Percentiles rank a stretch among this genome's conserved stretches.
Evolutionary conservation across 2,113 vertebrate genomes (phyloP).

Genomic region (Ranitomeya imitator): DNA sequence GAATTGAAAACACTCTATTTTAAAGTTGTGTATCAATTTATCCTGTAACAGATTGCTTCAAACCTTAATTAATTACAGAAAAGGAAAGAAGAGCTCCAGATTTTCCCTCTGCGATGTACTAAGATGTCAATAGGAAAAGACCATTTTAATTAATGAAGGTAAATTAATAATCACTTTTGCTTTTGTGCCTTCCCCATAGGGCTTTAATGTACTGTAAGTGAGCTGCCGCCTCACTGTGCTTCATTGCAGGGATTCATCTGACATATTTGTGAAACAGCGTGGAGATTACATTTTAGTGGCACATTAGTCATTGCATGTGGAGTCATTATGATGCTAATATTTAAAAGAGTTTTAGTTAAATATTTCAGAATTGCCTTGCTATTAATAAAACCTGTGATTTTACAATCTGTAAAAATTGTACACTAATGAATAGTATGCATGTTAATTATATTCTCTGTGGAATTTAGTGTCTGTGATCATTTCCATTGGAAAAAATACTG

Average conservation of each 20-base stretch:
- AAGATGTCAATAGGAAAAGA: slow-evolving; percentile 50
- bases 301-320: slow-evolving; percentile 37
- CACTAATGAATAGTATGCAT: background rate
- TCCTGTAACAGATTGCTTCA: slow-evolving; percentile 33
- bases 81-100: slow-evolving; percentile 34
- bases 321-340: slow-evolving; percentile 31
- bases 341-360: slow-evolving; percentile 27
- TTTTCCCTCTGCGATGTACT: slow-evolving; percentile 39
- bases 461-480: background rate
- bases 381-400: background rate
- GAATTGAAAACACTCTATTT: background rate
- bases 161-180: slow-evolving; percentile 57
- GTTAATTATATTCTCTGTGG: background rate
- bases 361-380: background rate
- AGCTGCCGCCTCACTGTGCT: slow-evolving; percentile 38
- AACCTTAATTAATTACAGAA: slow-evolving; percentile 53
- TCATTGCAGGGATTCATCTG: slow-evolving; percentile 44
- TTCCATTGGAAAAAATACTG: background rate
- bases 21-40: slow-evolving; percentile 18
- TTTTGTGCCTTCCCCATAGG: slow-evolving; percentile 50
- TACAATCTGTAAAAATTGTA: background rate
- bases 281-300: slow-evolving; percentile 28
- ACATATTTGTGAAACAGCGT: slow-evolving; percentile 49
- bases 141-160: slow-evolving; percentile 55
- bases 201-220: slow-evolving; percentile 52